Conservation (phyloP, 1,140 invertebrate species). For the Conus betulinus region DNA sequence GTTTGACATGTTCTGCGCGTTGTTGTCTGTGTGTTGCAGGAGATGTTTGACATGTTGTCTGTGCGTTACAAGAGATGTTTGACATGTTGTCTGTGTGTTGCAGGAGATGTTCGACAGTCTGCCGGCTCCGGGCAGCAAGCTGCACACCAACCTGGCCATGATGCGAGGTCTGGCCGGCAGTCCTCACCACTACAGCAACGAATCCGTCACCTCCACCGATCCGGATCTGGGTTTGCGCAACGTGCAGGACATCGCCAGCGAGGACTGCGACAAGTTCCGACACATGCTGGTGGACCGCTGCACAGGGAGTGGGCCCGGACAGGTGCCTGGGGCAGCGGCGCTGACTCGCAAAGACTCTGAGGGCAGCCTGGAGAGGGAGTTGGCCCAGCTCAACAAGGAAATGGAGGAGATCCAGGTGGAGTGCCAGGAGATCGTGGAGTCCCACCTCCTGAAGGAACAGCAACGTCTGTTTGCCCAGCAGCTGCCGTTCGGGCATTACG, state of each 20-base stretch:
- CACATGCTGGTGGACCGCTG: conserved; percentile 68
- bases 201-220: conserved; percentile 70
- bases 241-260: conserved; percentile 61
- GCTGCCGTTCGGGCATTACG: not conserved
- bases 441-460: conserved; percentile 61
- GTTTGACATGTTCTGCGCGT: not conserved
- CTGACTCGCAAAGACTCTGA: conserved; percentile 68
- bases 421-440: conserved; percentile 75
- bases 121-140: conserved; percentile 52
- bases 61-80: conserved; percentile 38
- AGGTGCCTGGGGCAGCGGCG: conserved; percentile 50
- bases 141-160: conserved; percentile 45
- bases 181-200: conserved; percentile 66
- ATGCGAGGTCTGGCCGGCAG: conserved; percentile 23
- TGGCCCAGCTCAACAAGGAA: conserved; percentile 78
- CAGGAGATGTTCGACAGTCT: conserved; percentile 67
- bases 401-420: conserved; percentile 79
- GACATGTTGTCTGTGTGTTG: conserved; percentile 34
- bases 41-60: not conserved
- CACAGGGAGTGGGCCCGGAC: conserved; percentile 54
- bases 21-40: conserved; percentile 3
- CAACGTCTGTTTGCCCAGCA: conserved; percentile 35
- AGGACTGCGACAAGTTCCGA: conserved; percentile 69
- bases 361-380: conserved; percentile 77
- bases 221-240: conserved; percentile 29